Base-by-base conservation (phyloP, 2,113 vertebrate species). In the Tringa solitaria region DNA sequence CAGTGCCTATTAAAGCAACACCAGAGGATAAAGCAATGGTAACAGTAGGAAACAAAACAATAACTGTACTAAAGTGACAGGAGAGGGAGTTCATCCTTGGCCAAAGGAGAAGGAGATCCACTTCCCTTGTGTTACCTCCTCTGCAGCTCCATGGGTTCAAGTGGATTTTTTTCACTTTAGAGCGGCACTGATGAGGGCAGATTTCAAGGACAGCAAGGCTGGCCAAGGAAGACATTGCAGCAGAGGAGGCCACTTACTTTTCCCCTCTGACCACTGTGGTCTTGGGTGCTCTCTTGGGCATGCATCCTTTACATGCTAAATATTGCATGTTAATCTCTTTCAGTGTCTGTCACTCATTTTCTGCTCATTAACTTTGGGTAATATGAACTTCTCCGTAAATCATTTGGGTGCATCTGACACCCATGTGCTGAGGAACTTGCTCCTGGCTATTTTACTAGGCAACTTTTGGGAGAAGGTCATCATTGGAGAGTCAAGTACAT, bases 281-380 rank as follows among this genome's bases (percentile, higher is more conserved):
- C 57, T 23, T 14, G 35, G 16, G 20, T 39, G 53, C 30, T 76
- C 9, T 45, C 43, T 14, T 46, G 39, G 54, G 23, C 37, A 43
- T n/a, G 10, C 8, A 27, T 18, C 19, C 8, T 53, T 45, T 84
- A 14, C 50, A 28, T 0, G 0, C 35, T 26, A 27, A 15, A 22
- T 19, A 17, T 2, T 15, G 45, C 0, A 0, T 6, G 16, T 22
- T 59, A 27, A 48, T 11, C 15, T 21, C 32, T 65, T 54, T 61
- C 76, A n/a, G 43, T 20, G 7, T 8, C 50, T 65, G 3, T 57
- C n/a, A 26, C 11, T 26, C 21, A 30, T 50, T 57, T 70, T 69
- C 33, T 60, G 37, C 54, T 59, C 45, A n/a, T 18, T 33, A 53
- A 53, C 15, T 67, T 32, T 43, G 27, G 51, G 60, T 7, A 41